A percentile compares a stretch with the other conserved stretches of the same genome.
These are phyloP conservation scores for Benthosema pterotum DNA, from an alignment of 2,797 vertebrate genomes.

Conservation along the genomic window DNA sequence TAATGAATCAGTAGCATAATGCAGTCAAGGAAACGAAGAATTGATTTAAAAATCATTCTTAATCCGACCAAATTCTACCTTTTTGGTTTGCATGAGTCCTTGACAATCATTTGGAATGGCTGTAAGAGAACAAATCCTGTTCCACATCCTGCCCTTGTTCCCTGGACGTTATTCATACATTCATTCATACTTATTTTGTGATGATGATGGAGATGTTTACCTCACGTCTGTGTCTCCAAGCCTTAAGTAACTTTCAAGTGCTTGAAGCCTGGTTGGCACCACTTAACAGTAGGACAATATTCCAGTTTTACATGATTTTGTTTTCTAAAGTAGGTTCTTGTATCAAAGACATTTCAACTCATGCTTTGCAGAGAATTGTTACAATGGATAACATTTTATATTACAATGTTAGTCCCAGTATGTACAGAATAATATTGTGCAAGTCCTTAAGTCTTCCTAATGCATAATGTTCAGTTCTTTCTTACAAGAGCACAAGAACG, in stretches of 20 bases:
- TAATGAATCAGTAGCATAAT: background rate
- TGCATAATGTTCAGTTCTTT: too few species aligned
- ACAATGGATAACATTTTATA: background rate
- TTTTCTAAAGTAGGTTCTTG: background rate
- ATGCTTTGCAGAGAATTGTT: background rate
- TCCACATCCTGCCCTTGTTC: slow-evolving; percentile 3
- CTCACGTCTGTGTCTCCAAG: background rate
- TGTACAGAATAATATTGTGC: background rate
- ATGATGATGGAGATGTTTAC: background rate
- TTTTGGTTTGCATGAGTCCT: slow-evolving; percentile 29
- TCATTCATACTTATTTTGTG: background rate
- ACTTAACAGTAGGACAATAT: background rate
- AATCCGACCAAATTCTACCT: slow-evolving; percentile 17
- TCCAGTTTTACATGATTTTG: background rate
- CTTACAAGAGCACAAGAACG: background rate
- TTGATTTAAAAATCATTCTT: slow-evolving; percentile 5
- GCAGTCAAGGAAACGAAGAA: slow-evolving; percentile 23
- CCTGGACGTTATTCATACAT: slow-evolving; percentile 11
- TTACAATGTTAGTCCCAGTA: background rate
- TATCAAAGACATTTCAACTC: background rate
- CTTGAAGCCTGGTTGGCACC: background rate
- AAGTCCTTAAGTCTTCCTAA: background rate
- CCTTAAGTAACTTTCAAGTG: background rate
- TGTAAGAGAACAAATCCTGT: slow-evolving; percentile 3
- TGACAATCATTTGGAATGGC: slow-evolving; percentile 50